Base-by-base conservation (phyloP, 2,888 invertebrate species). In the Xanthostigma xanthostigma region DNA sequence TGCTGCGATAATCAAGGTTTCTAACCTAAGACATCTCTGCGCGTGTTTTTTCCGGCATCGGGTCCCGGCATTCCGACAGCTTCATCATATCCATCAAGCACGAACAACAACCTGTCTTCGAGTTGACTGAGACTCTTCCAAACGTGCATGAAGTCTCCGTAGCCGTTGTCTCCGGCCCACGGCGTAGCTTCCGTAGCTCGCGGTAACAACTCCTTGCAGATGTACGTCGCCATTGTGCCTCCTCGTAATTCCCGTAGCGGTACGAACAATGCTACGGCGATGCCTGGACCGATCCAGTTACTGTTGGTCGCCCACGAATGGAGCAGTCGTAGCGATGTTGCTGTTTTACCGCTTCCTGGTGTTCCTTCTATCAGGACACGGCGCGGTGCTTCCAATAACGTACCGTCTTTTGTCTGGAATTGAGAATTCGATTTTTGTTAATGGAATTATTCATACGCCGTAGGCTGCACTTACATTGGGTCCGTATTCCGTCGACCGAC, bases 11-110 rank as follows among this genome's bases (percentile, higher is more conserved):
- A 27, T 3, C 3, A 27, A n/a, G 27, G 6, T 27, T 27, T 27
- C 27, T 27, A 27, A 27, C 27, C 27, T 2, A 66, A 55, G 34
- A 66, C 65, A 33, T 65, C 62, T 49, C 67, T 60, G n/a, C 65
- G 64, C n/a, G 57, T 59, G 2, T 62, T 59, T 49, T 64, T 64
- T 44, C 62, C 62, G 27, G 61, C 57, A 11, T 62, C 63, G 45
- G 59, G 59, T 49, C 59, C 57, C 43, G 57, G 56, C 42, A 57
- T 57, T n/a, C 63, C 60, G 17, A 63, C 59, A 14, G 68, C 67
- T 53, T 70, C 69, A 56, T 73, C 73, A 57, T 72, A 70, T 1
- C 74, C 74, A 56, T 74, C 74, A 37, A 75, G 60, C 17, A 75
- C 65, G 54, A 75, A 69, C 10, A 74, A 62, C 17, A 74, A 61